These are phyloP conservation scores for Philypnodon macrostomus DNA, from an alignment of 2,797 vertebrate genomes.

Conservation along the genomic window DNA sequence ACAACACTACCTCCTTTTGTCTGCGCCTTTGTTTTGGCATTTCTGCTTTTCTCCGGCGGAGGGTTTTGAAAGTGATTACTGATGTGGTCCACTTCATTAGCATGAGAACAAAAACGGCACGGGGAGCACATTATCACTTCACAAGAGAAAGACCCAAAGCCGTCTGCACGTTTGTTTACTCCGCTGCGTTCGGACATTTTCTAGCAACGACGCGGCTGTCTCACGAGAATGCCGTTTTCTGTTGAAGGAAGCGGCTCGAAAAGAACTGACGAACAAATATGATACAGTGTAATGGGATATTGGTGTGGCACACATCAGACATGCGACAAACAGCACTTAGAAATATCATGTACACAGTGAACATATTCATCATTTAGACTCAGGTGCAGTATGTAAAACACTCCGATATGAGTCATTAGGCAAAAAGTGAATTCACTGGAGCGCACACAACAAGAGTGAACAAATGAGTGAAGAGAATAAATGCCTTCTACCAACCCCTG, in stretches of 20 bases:
- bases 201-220: conserved; percentile 45
- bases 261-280: conserved; percentile 29
- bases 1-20: conserved; percentile 61
- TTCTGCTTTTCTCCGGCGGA: conserved; percentile 62
- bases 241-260: conserved; percentile 43
- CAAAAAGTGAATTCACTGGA: conserved; percentile 6
- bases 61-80: conserved; percentile 78
- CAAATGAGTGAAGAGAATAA: background rate
- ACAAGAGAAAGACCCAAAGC: conserved; percentile 68
- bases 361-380: conserved; percentile 9
- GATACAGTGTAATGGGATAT: conserved; percentile 24
- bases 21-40: conserved; percentile 66
- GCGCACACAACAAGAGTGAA: no score
- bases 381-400: background rate
- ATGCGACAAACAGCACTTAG: conserved; percentile 1
- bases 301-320: conserved; percentile 21
- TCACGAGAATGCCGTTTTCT: conserved; percentile 57
- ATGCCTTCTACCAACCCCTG: background rate
- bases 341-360: conserved; percentile 4
- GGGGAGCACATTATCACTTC: conserved; percentile 78
- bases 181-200: conserved; percentile 68
- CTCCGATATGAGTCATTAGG: background rate
- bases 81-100: conserved; percentile 77
- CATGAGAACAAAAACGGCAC: conserved; percentile 77
- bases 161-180: conserved; percentile 73